Evolutionary conservation across 2,113 vertebrate genomes (phyloP).

Genomic region (Polypterus senegalus): DNA sequence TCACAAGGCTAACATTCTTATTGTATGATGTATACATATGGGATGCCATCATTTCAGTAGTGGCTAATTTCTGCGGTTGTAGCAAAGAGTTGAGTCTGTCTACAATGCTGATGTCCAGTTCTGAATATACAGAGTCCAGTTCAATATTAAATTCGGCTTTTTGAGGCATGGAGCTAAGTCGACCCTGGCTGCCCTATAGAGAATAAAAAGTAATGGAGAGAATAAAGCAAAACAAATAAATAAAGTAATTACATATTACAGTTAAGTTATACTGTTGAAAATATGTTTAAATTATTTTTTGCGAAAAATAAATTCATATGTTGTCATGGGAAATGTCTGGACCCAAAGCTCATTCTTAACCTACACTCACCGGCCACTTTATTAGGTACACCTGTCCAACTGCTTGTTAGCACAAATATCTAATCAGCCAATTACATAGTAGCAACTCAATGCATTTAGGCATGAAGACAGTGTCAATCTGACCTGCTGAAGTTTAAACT

Average conservation of each 20-base stretch:
- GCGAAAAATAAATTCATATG: neutral
- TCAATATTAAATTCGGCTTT: conserved; percentile 84
- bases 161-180: conserved; percentile 77
- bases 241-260: neutral
- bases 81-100: conserved; percentile 91
- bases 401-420: too few relatives aligned
- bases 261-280: neutral
- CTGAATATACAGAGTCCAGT: conserved; percentile 63
- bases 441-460: too few relatives aligned
- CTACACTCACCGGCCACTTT: too few relatives aligned
- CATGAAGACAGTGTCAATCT: too few relatives aligned
- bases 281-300: neutral
- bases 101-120: conserved; percentile 93
- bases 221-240: conserved; percentile 13
- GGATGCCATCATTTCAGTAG: conserved; percentile 87
- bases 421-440: too few relatives aligned
- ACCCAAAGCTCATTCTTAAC: too few relatives aligned
- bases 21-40: conserved; percentile 94
- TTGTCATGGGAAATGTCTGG: neutral
- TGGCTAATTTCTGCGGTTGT: conserved; percentile 80
- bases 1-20: conserved; percentile 86
- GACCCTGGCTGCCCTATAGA: conserved; percentile 74
- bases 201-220: conserved; percentile 13
- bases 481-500: too few relatives aligned
- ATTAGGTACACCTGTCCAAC: too few relatives aligned